Percentiles rank a stretch among this genome's conserved stretches.
Evolutionary conservation across 2,113 vertebrate species (phyloP).

Genomic region (Plestiodon gilberti): DNA sequence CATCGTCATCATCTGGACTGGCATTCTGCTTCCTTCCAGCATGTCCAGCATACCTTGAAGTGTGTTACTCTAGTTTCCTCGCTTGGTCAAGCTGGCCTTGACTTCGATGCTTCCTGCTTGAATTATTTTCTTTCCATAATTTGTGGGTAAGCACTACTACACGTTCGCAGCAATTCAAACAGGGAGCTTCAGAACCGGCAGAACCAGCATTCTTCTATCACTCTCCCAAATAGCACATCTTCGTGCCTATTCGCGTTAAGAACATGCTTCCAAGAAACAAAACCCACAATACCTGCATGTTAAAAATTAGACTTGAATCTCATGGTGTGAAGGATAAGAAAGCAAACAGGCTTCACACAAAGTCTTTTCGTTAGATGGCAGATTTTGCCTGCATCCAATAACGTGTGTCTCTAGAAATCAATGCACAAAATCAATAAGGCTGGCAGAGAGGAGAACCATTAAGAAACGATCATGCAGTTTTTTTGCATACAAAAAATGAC

Average conservation of each 20-base stretch:
- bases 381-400: neutral
- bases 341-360: neutral
- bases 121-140: no score
- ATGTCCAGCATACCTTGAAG: neutral
- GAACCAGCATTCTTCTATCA: no score
- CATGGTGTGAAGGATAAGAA: neutral
- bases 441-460: neutral
- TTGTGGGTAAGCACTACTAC: neutral
- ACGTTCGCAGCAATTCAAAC: neutral
- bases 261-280: neutral
- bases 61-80: neutral
- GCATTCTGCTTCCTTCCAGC: neutral
- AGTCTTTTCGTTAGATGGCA: neutral
- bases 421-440: neutral
- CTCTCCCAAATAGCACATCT: neutral
- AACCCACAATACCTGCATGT: neutral
- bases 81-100: neutral
- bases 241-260: neutral
- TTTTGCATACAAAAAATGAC: neutral
- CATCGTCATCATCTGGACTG: no score
- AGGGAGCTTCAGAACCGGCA: neutral
- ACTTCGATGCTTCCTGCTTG: no score
- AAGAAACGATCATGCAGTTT: neutral
- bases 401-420: neutral
- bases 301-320: neutral